Base-by-base conservation (phyloP, 1,140 invertebrate genomes). In the Pseudomyrmex concolor region DNA sequence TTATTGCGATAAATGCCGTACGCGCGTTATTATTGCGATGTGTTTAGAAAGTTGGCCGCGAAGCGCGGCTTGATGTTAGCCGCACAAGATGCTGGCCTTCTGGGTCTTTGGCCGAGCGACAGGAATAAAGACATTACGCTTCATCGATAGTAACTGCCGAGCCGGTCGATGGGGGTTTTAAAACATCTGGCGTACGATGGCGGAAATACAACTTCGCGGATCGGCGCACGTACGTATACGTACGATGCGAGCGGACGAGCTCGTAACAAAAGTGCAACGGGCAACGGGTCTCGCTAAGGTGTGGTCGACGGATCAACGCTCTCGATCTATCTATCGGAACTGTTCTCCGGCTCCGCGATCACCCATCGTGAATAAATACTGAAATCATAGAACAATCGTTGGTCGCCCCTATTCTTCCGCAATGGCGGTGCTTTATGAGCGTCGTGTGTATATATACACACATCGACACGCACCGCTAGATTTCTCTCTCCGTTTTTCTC, bases 41-140 rank as follows among this genome's bases (percentile, higher is more conserved):
- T 48, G 62, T 67, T 63, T 67, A 67, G 73, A 76, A 77, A 77
- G 73, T 77, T 67, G 25, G 22, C 60, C 45, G 63, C 73, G 25
- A 15, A 54, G 60, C 62, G 5, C 34, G 34, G 34, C 34, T 1
- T 76, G 60, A 34, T 34, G 48, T 54, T 34, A 74, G 43, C 50
- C 25, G 73, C 70, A 43, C 17, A 17, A 66, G 25, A 22, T 34
- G 43, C 43, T 48, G 22, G 12, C 51, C 19, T 66, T 57, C 34
- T 59, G 50, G 64, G 76, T 70, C 76, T 78, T 57, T 78, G 72
- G 59, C 64, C 54, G 54, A 48, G 64, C 64, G 64, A 78, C 76
- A 70, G 76, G 54, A 68, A 70, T 78, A 78, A 78, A 78, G 54
- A 78, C 64, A 78, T 78, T 78, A 78, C 64, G 76, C 64, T 59